phyloP scores from a whole-genome alignment of 2,888 invertebrate species.

The Tipula unca region DNA sequence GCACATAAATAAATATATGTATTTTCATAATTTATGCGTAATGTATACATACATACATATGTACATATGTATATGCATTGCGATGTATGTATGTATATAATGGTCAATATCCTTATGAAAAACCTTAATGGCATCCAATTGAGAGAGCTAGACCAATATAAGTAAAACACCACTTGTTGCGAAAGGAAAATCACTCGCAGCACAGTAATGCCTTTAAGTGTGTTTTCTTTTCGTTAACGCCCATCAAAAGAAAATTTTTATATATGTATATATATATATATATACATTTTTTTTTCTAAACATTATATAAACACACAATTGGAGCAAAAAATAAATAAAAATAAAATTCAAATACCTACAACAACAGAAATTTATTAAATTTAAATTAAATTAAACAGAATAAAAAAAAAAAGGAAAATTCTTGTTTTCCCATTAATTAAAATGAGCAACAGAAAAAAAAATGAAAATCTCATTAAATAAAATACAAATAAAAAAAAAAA shows the following conservation, averaged over 20 bases:
- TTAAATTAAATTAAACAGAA: background rate
- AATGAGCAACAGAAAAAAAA: constrained; percentile 1
- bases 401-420: background rate
- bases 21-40: background rate
- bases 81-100: background rate
- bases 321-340: background rate
- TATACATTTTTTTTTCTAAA: background rate
- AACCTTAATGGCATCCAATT: background rate
- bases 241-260: background rate
- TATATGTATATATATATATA: too few species aligned
- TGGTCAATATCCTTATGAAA: background rate
- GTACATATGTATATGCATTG: too few species aligned
- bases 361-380: background rate
- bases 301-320: background rate
- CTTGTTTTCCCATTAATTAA: background rate
- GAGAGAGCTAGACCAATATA: background rate
- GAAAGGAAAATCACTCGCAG: background rate
- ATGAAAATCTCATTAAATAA: background rate
- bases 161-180: background rate
- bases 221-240: background rate
- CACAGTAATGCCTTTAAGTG: background rate
- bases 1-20: background rate
- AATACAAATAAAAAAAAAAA: background rate
- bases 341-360: background rate
- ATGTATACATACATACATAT: background rate